These are phyloP conservation scores for Panagrolaimus sp. DNA, from an alignment of 1,140 invertebrate genomes.

Conservation along the genomic window DNA sequence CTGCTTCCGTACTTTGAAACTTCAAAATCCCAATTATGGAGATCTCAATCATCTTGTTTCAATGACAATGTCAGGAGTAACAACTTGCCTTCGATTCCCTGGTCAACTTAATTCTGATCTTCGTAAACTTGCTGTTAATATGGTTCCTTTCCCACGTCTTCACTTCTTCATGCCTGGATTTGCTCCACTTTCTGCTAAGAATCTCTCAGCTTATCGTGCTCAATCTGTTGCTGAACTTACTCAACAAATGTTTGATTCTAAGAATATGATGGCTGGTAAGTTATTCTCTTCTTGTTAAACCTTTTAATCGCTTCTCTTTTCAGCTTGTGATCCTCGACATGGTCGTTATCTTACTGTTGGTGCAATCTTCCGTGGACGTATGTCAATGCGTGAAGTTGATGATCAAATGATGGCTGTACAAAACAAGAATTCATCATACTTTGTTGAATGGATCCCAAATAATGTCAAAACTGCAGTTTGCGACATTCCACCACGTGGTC, in stretches of 20 bases:
- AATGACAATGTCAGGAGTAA: constrained; percentile 76
- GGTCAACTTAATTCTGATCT: constrained; percentile 73
- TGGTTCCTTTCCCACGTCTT: constrained; percentile 85
- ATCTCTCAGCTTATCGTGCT: constrained; percentile 66
- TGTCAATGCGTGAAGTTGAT: constrained; percentile 66
- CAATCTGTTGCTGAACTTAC: constrained; percentile 80
- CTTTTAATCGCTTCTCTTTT: constrained; percentile 17
- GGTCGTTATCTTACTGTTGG: constrained; percentile 86
- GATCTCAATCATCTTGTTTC: constrained; percentile 73
- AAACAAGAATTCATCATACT: constrained; percentile 58
- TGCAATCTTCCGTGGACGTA: constrained; percentile 81
- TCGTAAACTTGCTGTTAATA: constrained; percentile 86
- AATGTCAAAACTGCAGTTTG: constrained; percentile 61
- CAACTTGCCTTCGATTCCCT: constrained; percentile 66
- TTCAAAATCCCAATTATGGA: constrained; percentile 73
- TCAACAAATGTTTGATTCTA: constrained; percentile 77
- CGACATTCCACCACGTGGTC: constrained; percentile 62
- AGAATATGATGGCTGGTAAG: constrained; percentile 75
- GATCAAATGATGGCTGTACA: constrained; percentile 57
- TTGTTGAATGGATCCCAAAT: constrained; percentile 60
- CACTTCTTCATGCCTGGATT: constrained; percentile 95
- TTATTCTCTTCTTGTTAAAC: not conserved
- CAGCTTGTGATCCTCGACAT: constrained; percentile 74
- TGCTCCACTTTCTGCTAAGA: constrained; percentile 78
- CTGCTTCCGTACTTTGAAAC: constrained; percentile 72